phyloP scores from a whole-genome alignment of 2,888 invertebrate species.

The Perithous albicinctus region DNA sequence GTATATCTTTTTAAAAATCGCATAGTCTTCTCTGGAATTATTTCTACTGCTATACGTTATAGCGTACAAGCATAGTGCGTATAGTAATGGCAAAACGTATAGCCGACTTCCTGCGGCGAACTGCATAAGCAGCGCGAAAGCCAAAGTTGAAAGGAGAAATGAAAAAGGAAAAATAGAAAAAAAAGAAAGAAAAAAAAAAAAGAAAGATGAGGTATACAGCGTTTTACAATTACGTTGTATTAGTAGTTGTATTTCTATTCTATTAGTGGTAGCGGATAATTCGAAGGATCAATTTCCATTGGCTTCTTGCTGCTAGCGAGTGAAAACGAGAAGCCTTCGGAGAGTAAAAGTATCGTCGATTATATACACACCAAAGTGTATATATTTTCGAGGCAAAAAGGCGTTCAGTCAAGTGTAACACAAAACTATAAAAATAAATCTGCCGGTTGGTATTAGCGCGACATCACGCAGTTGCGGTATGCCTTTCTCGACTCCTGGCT shows the following conservation, averaged over 20 bases:
- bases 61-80: background rate
- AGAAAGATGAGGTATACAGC: conserved; percentile 28
- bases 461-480: conserved; percentile 42
- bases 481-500: conserved; percentile 63
- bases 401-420: conserved; percentile 73
- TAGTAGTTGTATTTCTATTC: conserved; percentile 41
- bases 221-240: background rate
- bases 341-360: conserved; percentile 5
- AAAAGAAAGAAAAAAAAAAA: conserved; percentile 38
- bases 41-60: background rate
- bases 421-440: conserved; percentile 67
- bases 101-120: conserved; percentile 46
- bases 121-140: conserved; percentile 22
- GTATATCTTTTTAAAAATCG: conserved; percentile 17
- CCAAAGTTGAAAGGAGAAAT: conserved; percentile 27
- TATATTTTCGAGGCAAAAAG: conserved; percentile 70
- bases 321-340: conserved; percentile 25
- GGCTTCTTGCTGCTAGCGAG: conserved; percentile 80
- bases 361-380: background rate
- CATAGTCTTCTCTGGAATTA: conserved; percentile 9
- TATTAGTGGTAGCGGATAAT: conserved; percentile 46
- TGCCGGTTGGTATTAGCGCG: conserved; percentile 48
- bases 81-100: background rate
- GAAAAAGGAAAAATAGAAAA: conserved; percentile 32
- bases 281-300: conserved; percentile 84